phyloP scores from a whole-genome alignment of 2,113 vertebrate genomes.

The Planiliza haematocheilus region DNA sequence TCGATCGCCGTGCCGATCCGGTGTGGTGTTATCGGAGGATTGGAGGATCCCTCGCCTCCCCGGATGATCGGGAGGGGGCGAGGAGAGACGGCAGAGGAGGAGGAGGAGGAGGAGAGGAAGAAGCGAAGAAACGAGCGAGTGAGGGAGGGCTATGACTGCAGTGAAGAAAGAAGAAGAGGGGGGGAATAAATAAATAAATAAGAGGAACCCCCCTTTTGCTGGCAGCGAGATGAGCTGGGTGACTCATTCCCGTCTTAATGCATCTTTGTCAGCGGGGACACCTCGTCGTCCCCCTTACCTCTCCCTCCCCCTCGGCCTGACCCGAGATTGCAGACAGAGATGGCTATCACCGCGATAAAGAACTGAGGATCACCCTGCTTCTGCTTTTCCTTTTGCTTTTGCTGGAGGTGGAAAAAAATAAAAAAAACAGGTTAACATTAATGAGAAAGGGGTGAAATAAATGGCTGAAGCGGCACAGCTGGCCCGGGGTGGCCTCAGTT shows the following conservation, averaged over 20 bases:
- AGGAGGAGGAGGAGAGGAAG: constrained; percentile 13
- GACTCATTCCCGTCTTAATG: constrained; percentile 70
- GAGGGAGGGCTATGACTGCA: constrained; percentile 44
- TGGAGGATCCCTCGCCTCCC: constrained; percentile 21
- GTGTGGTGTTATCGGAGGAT: constrained; percentile 13
- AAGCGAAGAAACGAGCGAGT: background rate
- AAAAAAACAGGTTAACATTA: background rate
- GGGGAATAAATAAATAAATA: background rate
- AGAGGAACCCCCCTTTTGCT: constrained; percentile 74
- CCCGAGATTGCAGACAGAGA: constrained; percentile 38
- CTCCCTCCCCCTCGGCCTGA: constrained; percentile 4
- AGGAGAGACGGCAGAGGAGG: background rate
- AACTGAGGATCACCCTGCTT: constrained; percentile 35
- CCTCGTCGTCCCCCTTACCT: constrained; percentile 39
- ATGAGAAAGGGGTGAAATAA: background rate
- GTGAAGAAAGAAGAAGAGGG: constrained; percentile 42
- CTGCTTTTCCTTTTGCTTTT: background rate
- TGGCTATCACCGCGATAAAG: constrained; percentile 33
- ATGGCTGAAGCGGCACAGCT: constrained; percentile 5
- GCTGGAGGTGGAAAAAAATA: background rate
- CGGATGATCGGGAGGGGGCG: constrained; percentile 9
- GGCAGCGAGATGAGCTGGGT: constrained; percentile 60
- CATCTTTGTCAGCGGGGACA: constrained; percentile 68
- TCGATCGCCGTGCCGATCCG: constrained; percentile 48
- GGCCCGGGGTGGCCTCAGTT: constrained; percentile 32